phyloP scores from a whole-genome alignment of 2,888 invertebrate species.

The Diachrysia chrysitis region DNA sequence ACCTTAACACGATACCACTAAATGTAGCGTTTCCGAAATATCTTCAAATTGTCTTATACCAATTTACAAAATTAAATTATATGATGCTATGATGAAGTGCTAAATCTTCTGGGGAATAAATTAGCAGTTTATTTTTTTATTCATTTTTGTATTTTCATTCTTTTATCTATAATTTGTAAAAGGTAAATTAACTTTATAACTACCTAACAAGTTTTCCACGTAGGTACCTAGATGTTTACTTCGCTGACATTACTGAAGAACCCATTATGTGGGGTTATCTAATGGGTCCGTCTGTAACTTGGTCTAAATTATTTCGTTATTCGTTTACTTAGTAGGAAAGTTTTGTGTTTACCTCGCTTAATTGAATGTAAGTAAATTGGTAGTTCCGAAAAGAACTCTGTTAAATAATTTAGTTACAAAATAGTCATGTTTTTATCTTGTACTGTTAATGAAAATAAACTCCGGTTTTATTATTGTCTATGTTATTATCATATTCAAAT shows the following conservation, averaged over 20 bases:
- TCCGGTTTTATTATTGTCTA: not conserved
- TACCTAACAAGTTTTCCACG: conserved; percentile 25
- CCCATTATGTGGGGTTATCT: conserved; percentile 16
- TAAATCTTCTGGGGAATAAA: conserved; percentile 9
- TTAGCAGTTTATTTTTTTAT: conserved; percentile 22
- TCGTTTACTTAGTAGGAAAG: conserved; percentile 37
- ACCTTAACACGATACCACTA: conserved; percentile 64
- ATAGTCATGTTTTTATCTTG: not conserved
- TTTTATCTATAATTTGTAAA: conserved; percentile 9
- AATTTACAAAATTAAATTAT: conserved; percentile 50
- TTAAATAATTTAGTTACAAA: not conserved
- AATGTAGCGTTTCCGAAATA: conserved; percentile 69
- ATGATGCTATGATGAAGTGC: conserved; percentile 21
- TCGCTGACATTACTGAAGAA: conserved; percentile 47
- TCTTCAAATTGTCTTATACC: conserved; percentile 70
- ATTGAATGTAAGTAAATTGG: not conserved
- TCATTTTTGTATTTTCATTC: not conserved
- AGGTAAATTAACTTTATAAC: conserved; percentile 22
- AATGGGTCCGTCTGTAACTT: conserved; percentile 45
- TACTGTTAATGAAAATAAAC: not conserved
- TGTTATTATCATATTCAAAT: too few species aligned
- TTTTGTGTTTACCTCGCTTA: conserved; percentile 22
- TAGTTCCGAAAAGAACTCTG: not conserved
- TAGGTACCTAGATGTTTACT: conserved; percentile 51
- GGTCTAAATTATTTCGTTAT: conserved; percentile 48